Evolutionary conservation across 2,888 invertebrate genomes (phyloP).

Genomic region (Epirrhoe alternata): DNA sequence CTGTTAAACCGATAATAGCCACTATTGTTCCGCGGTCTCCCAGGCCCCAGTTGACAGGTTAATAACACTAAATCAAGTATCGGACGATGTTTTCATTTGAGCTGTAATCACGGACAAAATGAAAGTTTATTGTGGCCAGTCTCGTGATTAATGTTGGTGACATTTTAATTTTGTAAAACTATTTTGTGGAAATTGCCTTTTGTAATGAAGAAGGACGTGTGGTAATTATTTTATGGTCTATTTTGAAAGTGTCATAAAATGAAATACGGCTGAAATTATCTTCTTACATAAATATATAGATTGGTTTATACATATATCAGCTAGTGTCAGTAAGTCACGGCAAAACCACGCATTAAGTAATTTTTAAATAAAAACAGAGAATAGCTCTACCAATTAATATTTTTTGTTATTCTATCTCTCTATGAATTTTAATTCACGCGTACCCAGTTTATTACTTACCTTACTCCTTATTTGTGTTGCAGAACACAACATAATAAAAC

Average conservation of each 20-base stretch:
- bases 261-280: not conserved
- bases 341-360: too few species aligned
- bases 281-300: too few species aligned
- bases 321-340: too few species aligned
- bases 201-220: not conserved
- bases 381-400: too few species aligned
- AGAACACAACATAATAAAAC: not conserved
- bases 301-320: too few species aligned
- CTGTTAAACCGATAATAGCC: constrained; percentile 59
- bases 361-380: too few species aligned
- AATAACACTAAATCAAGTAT: constrained; percentile 79
- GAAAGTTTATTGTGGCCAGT: constrained; percentile 58
- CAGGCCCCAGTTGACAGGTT: constrained; percentile 66
- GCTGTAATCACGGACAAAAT: constrained; percentile 63
- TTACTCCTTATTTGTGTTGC: not conserved
- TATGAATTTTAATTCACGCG: too few species aligned
- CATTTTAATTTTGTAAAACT: constrained; percentile 38
- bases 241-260: not conserved
- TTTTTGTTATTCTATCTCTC: too few species aligned
- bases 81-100: constrained; percentile 60
- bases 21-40: constrained; percentile 58
- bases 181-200: constrained; percentile 16
- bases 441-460: too few species aligned
- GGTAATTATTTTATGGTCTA: not conserved
- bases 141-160: constrained; percentile 41